Percentiles rank a stretch among this genome's conserved stretches.
Evolutionary conservation across 1,140 invertebrate genomes (phyloP).

Genomic region (Pseudoatta argentina): DNA sequence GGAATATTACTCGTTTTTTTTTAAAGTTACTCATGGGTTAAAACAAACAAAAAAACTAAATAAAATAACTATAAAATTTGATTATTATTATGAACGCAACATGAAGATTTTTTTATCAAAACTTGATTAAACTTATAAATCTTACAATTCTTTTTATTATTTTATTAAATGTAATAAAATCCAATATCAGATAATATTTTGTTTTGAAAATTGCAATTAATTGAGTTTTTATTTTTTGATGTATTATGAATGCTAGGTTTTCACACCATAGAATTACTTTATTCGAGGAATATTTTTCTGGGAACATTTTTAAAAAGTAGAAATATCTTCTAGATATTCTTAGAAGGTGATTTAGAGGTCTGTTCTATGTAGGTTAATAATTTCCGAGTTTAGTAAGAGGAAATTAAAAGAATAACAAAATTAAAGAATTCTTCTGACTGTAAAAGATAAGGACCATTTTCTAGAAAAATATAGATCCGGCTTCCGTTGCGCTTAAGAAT

Average conservation of each 20-base stretch:
- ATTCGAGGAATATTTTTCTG: too few relatives aligned
- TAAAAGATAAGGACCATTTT: background rate
- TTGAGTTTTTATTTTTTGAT: background rate
- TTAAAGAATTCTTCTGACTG: background rate
- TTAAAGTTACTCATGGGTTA: background rate
- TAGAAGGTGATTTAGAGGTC: too few relatives aligned
- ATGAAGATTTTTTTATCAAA: background rate
- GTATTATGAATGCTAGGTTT: too few relatives aligned
- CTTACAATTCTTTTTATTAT: background rate
- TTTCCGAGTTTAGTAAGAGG: background rate
- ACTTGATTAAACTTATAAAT: background rate
- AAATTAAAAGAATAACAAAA: conserved; percentile 34
- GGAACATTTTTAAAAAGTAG: too few relatives aligned
- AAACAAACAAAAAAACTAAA: background rate
- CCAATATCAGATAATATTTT: background rate
- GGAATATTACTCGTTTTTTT: conserved; percentile 30
- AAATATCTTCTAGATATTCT: too few relatives aligned
- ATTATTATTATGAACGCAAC: background rate
- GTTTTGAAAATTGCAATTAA: background rate
- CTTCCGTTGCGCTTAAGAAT: conserved; percentile 9
- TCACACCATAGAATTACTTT: too few relatives aligned
- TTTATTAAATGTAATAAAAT: background rate
- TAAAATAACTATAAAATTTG: background rate
- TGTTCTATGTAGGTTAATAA: background rate
- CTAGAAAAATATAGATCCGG: background rate